Percentiles rank a stretch among this genome's conserved stretches.
These are phyloP conservation scores for Acanthococcus lagerstroemiae DNA, from an alignment of 2,888 invertebrate species.

Conservation along the genomic window DNA sequence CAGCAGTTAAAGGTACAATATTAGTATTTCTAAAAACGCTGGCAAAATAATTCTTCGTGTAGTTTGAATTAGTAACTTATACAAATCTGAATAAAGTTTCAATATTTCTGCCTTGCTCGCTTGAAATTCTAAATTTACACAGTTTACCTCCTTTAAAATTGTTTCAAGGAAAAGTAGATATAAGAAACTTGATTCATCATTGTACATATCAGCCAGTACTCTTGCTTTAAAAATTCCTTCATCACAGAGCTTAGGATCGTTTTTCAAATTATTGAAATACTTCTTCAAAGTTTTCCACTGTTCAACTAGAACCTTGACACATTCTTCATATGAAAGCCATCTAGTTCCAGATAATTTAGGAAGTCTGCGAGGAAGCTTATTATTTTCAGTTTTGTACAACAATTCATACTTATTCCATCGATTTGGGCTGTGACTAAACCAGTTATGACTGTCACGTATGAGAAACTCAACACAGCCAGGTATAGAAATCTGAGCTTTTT, in stretches of 20 bases:
- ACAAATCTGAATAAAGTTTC: neutral
- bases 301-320: neutral
- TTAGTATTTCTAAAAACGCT: neutral
- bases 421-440: neutral
- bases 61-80: neutral
- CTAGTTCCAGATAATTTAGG: neutral
- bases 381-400: neutral
- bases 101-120: neutral
- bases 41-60: neutral
- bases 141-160: neutral
- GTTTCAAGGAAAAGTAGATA: neutral
- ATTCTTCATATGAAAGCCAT: neutral
- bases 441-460: neutral
- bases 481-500: neutral
- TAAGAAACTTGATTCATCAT: neutral
- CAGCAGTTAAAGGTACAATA: neutral
- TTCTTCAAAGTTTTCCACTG: neutral
- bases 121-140: neutral
- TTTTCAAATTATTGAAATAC: neutral
- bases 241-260: neutral
- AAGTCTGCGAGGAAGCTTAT: neutral
- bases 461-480: neutral
- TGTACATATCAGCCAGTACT: neutral
- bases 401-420: neutral
- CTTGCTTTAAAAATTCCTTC: neutral